These are phyloP conservation scores for Leptothorax acervorum DNA, from an alignment of 2,888 invertebrate species.

Conservation along the genomic window DNA sequence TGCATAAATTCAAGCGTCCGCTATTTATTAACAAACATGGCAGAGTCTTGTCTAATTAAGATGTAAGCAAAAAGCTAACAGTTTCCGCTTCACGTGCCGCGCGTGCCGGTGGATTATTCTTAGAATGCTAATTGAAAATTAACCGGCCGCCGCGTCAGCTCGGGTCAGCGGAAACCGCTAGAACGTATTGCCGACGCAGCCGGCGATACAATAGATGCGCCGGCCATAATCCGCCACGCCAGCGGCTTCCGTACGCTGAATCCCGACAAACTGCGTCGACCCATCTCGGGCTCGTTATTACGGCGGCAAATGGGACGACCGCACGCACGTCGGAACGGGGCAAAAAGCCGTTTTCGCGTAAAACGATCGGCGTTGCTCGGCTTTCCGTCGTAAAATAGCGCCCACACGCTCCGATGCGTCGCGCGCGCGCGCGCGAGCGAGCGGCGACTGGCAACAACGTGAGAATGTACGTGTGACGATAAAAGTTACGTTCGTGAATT, in stretches of 20 bases:
- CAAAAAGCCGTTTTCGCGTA: conserved; percentile 78
- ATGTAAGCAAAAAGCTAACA: conserved; percentile 17
- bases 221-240: conserved; percentile 63
- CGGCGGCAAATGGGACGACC: conserved; percentile 73
- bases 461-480: conserved; percentile 77
- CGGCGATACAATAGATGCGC: conserved; percentile 67
- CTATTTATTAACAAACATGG: neutral
- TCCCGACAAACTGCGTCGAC: conserved; percentile 46
- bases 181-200: conserved; percentile 30
- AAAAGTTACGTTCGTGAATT: conserved; percentile 77
- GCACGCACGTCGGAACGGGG: conserved; percentile 69
- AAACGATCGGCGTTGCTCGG: conserved; percentile 76
- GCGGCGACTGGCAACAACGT: conserved; percentile 71
- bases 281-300: conserved; percentile 70
- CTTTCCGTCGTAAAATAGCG: conserved; percentile 79
- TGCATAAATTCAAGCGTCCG: neutral
- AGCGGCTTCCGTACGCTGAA: conserved; percentile 67
- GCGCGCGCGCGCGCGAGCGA: conserved; percentile 48
- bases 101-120: conserved; percentile 33
- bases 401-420: conserved; percentile 72
- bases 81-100: conserved; percentile 6
- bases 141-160: conserved; percentile 49
- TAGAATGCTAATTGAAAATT: conserved; percentile 72
- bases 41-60: conserved; percentile 3
- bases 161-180: conserved; percentile 42